Percentiles rank a stretch among this genome's conserved stretches.
These are phyloP conservation scores for Trichechus manatus DNA, from an alignment of 2,113 vertebrate genomes.

Conservation along the genomic window DNA sequence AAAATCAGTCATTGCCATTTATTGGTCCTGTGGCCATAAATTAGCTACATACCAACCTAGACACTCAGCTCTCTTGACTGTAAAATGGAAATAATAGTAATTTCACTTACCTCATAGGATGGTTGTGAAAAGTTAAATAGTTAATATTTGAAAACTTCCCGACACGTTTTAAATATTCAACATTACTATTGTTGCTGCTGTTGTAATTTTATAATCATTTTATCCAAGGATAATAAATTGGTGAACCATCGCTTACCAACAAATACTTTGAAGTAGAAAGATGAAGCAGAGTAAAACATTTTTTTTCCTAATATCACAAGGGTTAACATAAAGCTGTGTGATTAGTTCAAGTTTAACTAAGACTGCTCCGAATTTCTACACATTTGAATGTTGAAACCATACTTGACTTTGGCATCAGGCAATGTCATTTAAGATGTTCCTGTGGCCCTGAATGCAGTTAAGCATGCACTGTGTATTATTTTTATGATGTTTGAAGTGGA, in stretches of 20 bases:
- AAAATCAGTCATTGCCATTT: background rate
- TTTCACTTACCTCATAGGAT: background rate
- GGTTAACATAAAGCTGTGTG: constrained; percentile 74
- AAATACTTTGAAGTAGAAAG: constrained; percentile 35
- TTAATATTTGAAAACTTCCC: background rate
- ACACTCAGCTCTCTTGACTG: background rate
- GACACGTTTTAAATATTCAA: background rate
- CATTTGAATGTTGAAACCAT: constrained; percentile 83
- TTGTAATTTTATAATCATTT: background rate
- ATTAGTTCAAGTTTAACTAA: constrained; percentile 74
- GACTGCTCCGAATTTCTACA: constrained; percentile 75
- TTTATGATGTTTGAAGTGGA: constrained; percentile 92
- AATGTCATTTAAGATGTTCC: constrained; percentile 89
- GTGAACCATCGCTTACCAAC: background rate
- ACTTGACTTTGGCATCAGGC: constrained; percentile 88
- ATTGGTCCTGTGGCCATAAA: background rate
- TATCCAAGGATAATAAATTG: background rate
- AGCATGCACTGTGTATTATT: constrained; percentile 90
- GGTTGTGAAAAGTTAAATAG: background rate
- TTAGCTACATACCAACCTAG: background rate
- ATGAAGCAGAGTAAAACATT: background rate
- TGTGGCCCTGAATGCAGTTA: constrained; percentile 84
- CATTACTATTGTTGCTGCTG: background rate
- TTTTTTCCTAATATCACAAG: constrained; percentile 43
- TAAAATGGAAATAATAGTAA: background rate